Conservation (phyloP, 1,140 invertebrate species). For the Polyergus mexicanus region DNA sequence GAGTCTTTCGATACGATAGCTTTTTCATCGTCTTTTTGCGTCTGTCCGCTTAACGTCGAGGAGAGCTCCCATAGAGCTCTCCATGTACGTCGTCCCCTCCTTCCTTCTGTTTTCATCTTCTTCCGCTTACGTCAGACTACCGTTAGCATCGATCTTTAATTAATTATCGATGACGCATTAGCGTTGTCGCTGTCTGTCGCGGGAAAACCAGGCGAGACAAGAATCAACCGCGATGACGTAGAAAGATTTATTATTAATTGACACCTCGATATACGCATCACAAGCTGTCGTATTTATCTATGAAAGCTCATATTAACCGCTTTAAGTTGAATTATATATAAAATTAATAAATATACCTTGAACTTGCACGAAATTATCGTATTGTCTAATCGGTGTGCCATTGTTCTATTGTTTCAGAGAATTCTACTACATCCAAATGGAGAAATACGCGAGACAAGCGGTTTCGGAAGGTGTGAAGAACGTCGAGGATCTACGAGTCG, state of each 20-base stretch:
- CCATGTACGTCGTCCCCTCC: slow-evolving; percentile 65
- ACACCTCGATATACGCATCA: neutral
- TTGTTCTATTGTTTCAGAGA: slow-evolving; percentile 92
- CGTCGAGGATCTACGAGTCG: slow-evolving; percentile 97
- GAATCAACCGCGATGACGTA: slow-evolving; percentile 60
- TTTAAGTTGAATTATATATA: neutral
- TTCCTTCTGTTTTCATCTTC: slow-evolving; percentile 66
- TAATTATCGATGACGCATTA: slow-evolving; percentile 78
- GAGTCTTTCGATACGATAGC: slow-evolving; percentile 76
- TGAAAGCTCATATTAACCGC: slow-evolving; percentile 3
- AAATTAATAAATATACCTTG: neutral
- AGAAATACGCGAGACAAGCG: slow-evolving; percentile 99
- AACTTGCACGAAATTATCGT: neutral
- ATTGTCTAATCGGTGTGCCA: slow-evolving; percentile 36
- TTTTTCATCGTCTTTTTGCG: slow-evolving; percentile 76
- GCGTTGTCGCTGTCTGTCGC: slow-evolving; percentile 53
- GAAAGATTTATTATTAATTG: slow-evolving; percentile 64
- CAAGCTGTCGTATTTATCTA: neutral
- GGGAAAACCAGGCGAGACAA: slow-evolving; percentile 45
- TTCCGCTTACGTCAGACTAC: slow-evolving; percentile 73
- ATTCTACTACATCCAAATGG: slow-evolving; percentile 99
- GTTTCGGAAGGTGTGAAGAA: slow-evolving; percentile 98
- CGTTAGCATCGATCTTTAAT: slow-evolving; percentile 79
- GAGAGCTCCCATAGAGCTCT: slow-evolving; percentile 69
- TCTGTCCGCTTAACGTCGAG: slow-evolving; percentile 72